These are phyloP conservation scores for Lepus oiostolus DNA, from an alignment of 2,797 vertebrate species.

Conservation along the genomic window DNA sequence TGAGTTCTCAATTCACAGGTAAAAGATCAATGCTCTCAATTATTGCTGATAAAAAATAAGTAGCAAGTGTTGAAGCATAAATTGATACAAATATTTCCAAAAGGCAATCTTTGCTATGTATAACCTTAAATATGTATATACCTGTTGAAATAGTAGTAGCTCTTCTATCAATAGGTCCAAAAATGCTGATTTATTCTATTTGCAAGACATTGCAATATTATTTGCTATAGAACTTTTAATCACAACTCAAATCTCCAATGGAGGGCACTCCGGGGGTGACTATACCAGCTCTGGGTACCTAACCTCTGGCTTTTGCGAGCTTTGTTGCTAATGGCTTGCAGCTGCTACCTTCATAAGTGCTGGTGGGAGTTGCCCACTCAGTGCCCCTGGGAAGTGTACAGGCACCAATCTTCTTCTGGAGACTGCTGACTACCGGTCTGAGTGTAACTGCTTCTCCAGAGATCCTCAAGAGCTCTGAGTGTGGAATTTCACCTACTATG, in stretches of 20 bases:
- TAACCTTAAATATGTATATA: background rate
- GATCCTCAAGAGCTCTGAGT: background rate
- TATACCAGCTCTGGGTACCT: background rate
- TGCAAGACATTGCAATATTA: background rate
- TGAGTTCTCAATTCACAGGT: background rate
- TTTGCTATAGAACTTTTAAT: background rate
- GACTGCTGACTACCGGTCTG: background rate
- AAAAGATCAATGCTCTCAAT: background rate
- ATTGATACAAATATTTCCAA: conserved; percentile 16
- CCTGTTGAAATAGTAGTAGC: background rate
- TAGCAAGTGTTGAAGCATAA: conserved; percentile 6
- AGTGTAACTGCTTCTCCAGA: background rate
- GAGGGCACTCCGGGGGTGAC: background rate
- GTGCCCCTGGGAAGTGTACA: background rate
- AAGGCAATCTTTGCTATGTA: conserved; percentile 30
- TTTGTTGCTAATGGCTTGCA: background rate
- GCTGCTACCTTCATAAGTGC: background rate
- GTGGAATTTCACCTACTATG: background rate
- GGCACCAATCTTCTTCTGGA: background rate
- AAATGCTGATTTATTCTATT: conserved; percentile 34
- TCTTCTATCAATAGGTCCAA: background rate
- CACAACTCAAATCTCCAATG: background rate
- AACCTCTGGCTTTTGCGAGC: background rate
- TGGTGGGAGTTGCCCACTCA: background rate
- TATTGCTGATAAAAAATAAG: background rate